Evolutionary conservation across 2,113 vertebrate genomes (phyloP).

Genomic region (Callocephalon fimbriatum): DNA sequence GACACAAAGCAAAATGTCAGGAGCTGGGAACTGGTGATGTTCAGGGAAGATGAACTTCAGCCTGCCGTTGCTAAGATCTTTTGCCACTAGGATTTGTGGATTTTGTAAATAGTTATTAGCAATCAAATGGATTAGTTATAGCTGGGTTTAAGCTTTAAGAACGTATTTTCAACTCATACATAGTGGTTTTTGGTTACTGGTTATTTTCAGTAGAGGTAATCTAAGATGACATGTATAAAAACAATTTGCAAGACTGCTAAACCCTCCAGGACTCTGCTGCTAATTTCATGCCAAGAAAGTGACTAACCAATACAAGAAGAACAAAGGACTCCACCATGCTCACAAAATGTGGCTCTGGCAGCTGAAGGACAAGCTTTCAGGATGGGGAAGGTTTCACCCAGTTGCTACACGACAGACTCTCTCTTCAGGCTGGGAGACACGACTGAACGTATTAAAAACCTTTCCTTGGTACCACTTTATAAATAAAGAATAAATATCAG

Average conservation of each 20-base stretch:
- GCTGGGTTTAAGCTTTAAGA: slow-evolving; percentile 9
- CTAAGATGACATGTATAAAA: background rate
- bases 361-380: background rate
- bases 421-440: background rate
- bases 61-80: background rate
- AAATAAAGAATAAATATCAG: background rate
- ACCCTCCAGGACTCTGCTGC: background rate
- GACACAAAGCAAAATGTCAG: slow-evolving; percentile 38
- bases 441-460: background rate
- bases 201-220: slow-evolving; percentile 11
- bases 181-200: background rate
- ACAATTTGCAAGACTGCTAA: background rate
- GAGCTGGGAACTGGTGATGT: background rate
- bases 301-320: slow-evolving; percentile 23
- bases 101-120: slow-evolving; percentile 25
- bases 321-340: background rate
- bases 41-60: background rate
- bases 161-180: background rate
- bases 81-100: background rate
- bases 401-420: background rate
- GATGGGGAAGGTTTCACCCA: background rate
- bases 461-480: background rate
- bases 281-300: background rate
- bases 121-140: slow-evolving; percentile 24
- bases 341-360: slow-evolving; percentile 15